Evolutionary conservation across 1,140 invertebrate genomes (phyloP), one percentile per base, ranked within the genome.

Genomic region (Psix sp.): DNA sequence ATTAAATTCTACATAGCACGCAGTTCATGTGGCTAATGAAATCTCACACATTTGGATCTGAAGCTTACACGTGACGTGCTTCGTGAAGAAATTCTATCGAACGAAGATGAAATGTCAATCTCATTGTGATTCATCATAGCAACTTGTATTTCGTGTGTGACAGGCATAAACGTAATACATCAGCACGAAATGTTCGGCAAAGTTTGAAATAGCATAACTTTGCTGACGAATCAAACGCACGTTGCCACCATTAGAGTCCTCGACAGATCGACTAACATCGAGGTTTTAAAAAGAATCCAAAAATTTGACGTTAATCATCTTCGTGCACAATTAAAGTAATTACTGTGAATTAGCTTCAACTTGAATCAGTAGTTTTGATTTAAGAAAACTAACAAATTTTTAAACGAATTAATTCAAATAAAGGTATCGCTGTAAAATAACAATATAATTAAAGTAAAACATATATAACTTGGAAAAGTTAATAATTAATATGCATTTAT

Each of bases 131-230:
- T 72, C 68, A 72, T 60, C 59, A 48, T 48, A 24, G 46, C 45
- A 52, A 59, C 45, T 72, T 65, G 60, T 72, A 59, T 65, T 72
- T 72, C 52, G 59, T 60, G 52, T 72, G 68, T 72, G 68, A 72
- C 68, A 59, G 65, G 68, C 68, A 72, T 65, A 72, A 72, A 72
- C 43, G 68, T 45, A 72, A 72, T 65, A 72, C 59, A 62, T 71
- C 67, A 71, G 6, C 48, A 57, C 29, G 43, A 36, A 63, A 63
- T 63, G 57, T 57, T 71, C 49, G 43, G 49, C 67, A 71, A 71
- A 71, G 67, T 71, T 71, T 62, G 66, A 70, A 70, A 71, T 71
- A 57, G 49, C 49, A 71, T 71, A 71, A 71, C 66, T 71, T 71
- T 38, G 49, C 36, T 57, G 49, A 56, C 66, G 57, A 67, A 67